Evolutionary conservation across 1,140 invertebrate species (phyloP).

Genomic region (Apocrypta bakeri): DNA sequence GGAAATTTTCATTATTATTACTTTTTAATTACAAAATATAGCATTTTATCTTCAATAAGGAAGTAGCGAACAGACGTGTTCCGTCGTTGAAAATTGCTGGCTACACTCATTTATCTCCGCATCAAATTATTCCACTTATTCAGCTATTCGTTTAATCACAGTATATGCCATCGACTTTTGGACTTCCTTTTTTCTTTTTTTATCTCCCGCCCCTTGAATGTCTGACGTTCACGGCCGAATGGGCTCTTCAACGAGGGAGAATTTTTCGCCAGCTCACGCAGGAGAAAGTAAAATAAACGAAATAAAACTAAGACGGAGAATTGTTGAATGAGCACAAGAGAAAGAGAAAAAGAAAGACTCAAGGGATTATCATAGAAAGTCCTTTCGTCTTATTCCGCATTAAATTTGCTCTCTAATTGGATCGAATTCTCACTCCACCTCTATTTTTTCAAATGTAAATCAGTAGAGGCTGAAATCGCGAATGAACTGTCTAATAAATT

Average conservation of each 20-base stretch:
- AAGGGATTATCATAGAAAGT: conserved; percentile 61
- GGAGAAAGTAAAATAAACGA: conserved; percentile 49
- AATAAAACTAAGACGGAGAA: conserved; percentile 41
- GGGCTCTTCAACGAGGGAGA: neutral
- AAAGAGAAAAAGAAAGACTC: conserved; percentile 21
- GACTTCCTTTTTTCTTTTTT: neutral
- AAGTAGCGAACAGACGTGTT: neutral
- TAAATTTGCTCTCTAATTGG: conserved; percentile 67
- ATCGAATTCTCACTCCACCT: too few relatives aligned
- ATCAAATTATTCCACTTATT: conserved; percentile 35
- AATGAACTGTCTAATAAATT: conserved; percentile 36
- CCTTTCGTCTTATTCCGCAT: conserved; percentile 57
- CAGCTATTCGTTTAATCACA: conserved; percentile 37
- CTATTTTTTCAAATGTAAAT: too few relatives aligned
- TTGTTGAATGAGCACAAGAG: neutral
- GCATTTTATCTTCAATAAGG: neutral
- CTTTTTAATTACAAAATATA: neutral
- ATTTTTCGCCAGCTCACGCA: conserved; percentile 36
- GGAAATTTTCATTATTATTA: neutral
- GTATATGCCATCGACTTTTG: conserved; percentile 1
- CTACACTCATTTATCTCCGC: neutral
- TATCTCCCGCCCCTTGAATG: neutral
- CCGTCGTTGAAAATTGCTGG: neutral
- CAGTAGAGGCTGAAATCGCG: too few relatives aligned
- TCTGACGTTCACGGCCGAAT: conserved; percentile 11